Base-by-base conservation (phyloP, 1,140 invertebrate species). In the Atta cephalotes region DNA sequence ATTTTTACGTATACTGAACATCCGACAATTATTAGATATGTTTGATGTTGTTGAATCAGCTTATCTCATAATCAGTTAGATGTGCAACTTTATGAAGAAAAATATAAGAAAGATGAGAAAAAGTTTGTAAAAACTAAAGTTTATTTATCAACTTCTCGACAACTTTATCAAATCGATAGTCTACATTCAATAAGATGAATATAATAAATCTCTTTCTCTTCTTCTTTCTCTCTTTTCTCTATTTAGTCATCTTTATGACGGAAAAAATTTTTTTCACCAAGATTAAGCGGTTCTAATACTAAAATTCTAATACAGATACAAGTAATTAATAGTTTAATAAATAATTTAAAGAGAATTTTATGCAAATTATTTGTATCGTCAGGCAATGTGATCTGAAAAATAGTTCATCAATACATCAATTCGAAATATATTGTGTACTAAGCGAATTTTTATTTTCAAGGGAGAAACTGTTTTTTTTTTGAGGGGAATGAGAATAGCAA, bases 371-470 rank as follows among this genome's bases (percentile, higher is more conserved):
- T 76, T 76, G 28, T n/a, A 18, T 60, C 7, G 9, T 25, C 14
- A 18, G n/a, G 18, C 56, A 77, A 45, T 16, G 14, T n/a, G n/a
- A n/a, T 2, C 16, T 16, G 31, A 4, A 39, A 79, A 65, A 45
- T 65, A 31, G 16, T 65, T 49, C 16, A 25, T 28, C 60, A 10
- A 45, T 51, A n/a, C 10, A 45, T 35, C 31, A 35, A 35, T 35
- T 21, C 10, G 14, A 25, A 66, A 53, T 16, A 62, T 14, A 28
- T 10, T 21, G 39, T 49, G 7, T 31, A 51, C 14, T 49, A 62
- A 82, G 56, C 68, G 56, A 60, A 49, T 72, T 82, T 84, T 84
- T 76, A 76, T 63, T 84, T 84, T 62, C 25, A 49, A 9, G 16
- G 70, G 28, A 21, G n/a, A 14, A 81, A 45, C 9, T 21, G 21